A percentile compares a stretch with the other conserved stretches of the same genome.
Conservation (phyloP, 2,113 vertebrate genomes). For the Entomyzon cyanotis region DNA sequence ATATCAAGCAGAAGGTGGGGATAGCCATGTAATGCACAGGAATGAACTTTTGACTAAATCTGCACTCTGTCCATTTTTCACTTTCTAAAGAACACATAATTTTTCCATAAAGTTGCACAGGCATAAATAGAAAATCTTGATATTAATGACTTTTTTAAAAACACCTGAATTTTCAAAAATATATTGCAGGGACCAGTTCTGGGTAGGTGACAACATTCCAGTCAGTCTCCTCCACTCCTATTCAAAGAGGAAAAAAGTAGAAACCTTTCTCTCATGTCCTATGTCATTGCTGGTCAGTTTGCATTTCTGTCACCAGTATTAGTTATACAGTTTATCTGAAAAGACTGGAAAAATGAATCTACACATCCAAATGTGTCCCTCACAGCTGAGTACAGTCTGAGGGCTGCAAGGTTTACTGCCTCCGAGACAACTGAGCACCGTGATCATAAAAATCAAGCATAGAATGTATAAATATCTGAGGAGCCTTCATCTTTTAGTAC, state of each 20-base stretch:
- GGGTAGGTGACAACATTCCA: neutral
- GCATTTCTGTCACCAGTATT: neutral
- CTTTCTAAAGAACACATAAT: neutral
- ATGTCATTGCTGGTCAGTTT: neutral
- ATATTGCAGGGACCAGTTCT: neutral
- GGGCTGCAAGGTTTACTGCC: neutral
- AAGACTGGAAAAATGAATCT: neutral
- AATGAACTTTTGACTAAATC: neutral
- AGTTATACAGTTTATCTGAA: neutral
- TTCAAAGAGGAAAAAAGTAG: neutral
- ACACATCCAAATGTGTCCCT: neutral
- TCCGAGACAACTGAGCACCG: rapidly evolving
- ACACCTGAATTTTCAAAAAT: neutral
- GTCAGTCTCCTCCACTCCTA: neutral
- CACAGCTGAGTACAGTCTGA: neutral
- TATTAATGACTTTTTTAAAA: neutral
- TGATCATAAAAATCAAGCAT: neutral
- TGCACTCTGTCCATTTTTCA: neutral
- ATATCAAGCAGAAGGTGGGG: neutral
- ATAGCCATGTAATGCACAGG: neutral
- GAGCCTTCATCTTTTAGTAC: neutral
- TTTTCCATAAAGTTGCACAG: neutral
- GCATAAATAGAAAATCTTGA: neutral
- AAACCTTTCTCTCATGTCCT: neutral
- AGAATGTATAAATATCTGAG: neutral